These are phyloP conservation scores for Neopelma chrysocephalum DNA, from an alignment of 2,797 vertebrate species.

Conservation along the genomic window DNA sequence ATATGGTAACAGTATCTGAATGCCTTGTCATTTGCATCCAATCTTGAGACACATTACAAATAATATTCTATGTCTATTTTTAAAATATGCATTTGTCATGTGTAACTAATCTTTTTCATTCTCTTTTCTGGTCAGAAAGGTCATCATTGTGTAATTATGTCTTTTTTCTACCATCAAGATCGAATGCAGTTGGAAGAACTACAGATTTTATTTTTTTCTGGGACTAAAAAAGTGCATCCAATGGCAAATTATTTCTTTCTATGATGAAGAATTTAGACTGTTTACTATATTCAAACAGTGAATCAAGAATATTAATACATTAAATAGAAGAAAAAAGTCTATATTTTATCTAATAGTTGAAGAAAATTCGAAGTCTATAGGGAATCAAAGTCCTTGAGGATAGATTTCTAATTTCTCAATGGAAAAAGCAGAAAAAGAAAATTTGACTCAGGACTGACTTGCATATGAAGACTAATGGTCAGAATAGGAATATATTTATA, in stretches of 20 bases:
- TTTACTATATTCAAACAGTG: not conserved
- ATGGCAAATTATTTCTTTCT: not conserved
- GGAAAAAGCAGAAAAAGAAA: not conserved
- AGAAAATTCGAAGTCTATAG: not conserved
- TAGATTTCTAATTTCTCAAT: not conserved
- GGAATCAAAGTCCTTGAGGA: not conserved
- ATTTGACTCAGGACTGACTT: not conserved
- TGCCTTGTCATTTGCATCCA: not conserved
- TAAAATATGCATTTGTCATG: not conserved
- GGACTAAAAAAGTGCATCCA: not conserved
- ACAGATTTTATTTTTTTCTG: not conserved
- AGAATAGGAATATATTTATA: not conserved
- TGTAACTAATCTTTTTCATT: not conserved
- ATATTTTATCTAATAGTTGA: not conserved
- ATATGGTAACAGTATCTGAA: not conserved
- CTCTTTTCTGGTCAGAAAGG: not conserved
- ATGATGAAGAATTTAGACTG: not conserved
- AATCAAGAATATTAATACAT: not conserved
- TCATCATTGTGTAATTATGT: not conserved
- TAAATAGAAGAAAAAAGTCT: not conserved
- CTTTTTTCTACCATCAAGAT: not conserved
- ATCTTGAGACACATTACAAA: not conserved
- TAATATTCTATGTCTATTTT: not conserved
- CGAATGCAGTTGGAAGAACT: not conserved
- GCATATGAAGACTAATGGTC: not conserved